These are phyloP conservation scores for Netelia inedita DNA, from an alignment of 2,888 invertebrate genomes.

Conservation along the genomic window DNA sequence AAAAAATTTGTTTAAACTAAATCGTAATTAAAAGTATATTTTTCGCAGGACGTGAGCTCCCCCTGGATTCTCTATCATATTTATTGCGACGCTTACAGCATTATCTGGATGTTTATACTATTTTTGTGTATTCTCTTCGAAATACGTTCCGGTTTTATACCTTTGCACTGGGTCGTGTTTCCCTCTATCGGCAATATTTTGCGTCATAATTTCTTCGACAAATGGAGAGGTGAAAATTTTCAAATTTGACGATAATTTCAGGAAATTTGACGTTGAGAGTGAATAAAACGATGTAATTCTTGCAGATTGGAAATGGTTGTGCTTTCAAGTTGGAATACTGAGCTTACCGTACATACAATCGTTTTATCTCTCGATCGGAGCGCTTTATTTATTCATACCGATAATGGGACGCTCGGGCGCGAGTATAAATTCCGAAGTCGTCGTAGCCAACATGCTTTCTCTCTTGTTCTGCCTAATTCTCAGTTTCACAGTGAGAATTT, in stretches of 20 bases:
- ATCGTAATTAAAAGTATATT: slow-evolving; percentile 10
- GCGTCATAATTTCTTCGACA: slow-evolving; percentile 85
- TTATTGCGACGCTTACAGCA: slow-evolving; percentile 87
- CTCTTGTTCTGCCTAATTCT: slow-evolving; percentile 85
- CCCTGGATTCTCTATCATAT: slow-evolving; percentile 87
- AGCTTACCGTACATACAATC: slow-evolving; percentile 89
- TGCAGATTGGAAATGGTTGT: slow-evolving; percentile 87
- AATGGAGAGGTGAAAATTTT: slow-evolving; percentile 86
- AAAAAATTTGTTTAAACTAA: no score
- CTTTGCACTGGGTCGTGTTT: slow-evolving; percentile 88
- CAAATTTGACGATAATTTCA: slow-evolving; percentile 28
- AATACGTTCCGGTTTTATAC: slow-evolving; percentile 90
- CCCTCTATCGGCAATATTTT: slow-evolving; percentile 87
- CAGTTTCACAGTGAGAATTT: slow-evolving; percentile 83
- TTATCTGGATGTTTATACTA: slow-evolving; percentile 87
- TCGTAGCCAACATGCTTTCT: slow-evolving; percentile 87
- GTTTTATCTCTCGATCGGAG: slow-evolving; percentile 90
- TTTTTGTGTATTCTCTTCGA: slow-evolving; percentile 86
- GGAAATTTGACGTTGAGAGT: slow-evolving; percentile 13
- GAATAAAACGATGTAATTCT: slow-evolving; percentile 45
- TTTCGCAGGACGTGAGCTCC: slow-evolving; percentile 81
- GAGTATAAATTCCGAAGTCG: slow-evolving; percentile 90
- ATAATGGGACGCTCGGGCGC: slow-evolving; percentile 92
- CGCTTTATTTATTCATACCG: slow-evolving; percentile 91
- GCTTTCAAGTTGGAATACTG: slow-evolving; percentile 86